phyloP scores from a whole-genome alignment of 1,140 invertebrate species.

The Bombus terrestris region DNA sequence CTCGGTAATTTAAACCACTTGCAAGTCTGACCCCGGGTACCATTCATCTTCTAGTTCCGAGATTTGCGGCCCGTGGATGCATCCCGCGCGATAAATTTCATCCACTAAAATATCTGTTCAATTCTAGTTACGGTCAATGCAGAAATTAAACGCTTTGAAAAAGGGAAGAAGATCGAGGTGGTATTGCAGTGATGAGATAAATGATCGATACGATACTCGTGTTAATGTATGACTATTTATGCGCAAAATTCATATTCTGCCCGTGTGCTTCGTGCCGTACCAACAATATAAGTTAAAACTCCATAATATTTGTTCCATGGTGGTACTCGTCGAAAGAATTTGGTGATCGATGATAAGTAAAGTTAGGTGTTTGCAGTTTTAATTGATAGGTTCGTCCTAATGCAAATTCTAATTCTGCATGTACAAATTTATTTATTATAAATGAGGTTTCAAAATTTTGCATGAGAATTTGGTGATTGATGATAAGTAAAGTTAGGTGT shows the following conservation, averaged over 20 bases:
- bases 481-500: background rate
- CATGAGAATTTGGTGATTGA: background rate
- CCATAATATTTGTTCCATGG: background rate
- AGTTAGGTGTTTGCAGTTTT: background rate
- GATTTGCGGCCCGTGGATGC: constrained; percentile 34
- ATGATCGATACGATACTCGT: background rate
- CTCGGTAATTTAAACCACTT: constrained; percentile 38
- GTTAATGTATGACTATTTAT: background rate
- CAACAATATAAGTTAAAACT: background rate
- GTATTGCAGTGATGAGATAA: background rate
- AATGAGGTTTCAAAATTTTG: too few species aligned
- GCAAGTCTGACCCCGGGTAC: constrained; percentile 29
- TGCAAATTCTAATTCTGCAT: too few species aligned
- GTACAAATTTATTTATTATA: too few species aligned
- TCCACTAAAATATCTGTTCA: constrained; percentile 21
- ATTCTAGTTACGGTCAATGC: constrained; percentile 8
- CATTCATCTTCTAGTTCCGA: constrained; percentile 38
- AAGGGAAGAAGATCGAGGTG: background rate
- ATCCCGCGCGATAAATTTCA: constrained; percentile 32
- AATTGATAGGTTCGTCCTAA: too few species aligned
- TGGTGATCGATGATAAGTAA: background rate
- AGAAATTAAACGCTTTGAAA: constrained; percentile 6
- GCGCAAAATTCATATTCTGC: background rate
- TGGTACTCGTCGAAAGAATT: background rate
- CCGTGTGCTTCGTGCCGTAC: background rate